These are phyloP conservation scores for Lasiommata megera DNA, from an alignment of 2,888 invertebrate species.

Conservation along the genomic window DNA sequence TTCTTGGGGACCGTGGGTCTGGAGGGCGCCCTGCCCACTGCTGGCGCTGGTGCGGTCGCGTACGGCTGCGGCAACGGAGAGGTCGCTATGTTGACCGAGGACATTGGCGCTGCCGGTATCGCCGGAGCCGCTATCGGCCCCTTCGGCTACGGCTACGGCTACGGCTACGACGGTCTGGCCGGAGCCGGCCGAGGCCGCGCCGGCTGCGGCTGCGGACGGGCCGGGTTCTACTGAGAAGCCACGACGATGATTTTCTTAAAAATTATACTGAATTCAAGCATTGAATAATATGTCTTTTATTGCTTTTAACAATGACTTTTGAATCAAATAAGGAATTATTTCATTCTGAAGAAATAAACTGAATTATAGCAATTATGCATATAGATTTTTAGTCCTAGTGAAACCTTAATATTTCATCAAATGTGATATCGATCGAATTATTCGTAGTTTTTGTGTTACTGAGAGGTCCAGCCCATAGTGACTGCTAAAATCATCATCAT, in stretches of 20 bases:
- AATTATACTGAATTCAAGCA: too few relatives aligned
- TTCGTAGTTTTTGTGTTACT: too few relatives aligned
- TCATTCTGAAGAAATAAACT: too few relatives aligned
- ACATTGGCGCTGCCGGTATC: conserved; percentile 22
- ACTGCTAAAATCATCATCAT: too few relatives aligned
- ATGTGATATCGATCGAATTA: too few relatives aligned
- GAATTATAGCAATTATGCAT: too few relatives aligned
- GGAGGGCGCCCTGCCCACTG: conserved; percentile 34
- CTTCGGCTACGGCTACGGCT: conserved; percentile 29
- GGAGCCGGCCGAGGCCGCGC: conserved; percentile 36
- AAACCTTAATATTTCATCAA: too few relatives aligned
- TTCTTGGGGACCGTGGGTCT: conserved; percentile 26
- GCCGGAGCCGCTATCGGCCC: conserved; percentile 17
- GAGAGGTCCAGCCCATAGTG: too few relatives aligned
- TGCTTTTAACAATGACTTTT: too few relatives aligned
- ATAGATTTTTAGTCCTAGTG: too few relatives aligned
- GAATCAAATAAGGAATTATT: too few relatives aligned
- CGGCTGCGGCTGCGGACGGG: conserved; percentile 37
- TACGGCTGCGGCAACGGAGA: conserved; percentile 37
- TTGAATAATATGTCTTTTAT: too few relatives aligned
- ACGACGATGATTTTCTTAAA: not conserved
- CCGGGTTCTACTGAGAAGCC: conserved; percentile 23
- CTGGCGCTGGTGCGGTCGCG: conserved; percentile 34
- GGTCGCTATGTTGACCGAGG: conserved; percentile 32
- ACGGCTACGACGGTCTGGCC: conserved; percentile 18